Evolutionary conservation across 2,113 vertebrate genomes (phyloP).

Genomic region (Campylorhamphus procurvoides): DNA sequence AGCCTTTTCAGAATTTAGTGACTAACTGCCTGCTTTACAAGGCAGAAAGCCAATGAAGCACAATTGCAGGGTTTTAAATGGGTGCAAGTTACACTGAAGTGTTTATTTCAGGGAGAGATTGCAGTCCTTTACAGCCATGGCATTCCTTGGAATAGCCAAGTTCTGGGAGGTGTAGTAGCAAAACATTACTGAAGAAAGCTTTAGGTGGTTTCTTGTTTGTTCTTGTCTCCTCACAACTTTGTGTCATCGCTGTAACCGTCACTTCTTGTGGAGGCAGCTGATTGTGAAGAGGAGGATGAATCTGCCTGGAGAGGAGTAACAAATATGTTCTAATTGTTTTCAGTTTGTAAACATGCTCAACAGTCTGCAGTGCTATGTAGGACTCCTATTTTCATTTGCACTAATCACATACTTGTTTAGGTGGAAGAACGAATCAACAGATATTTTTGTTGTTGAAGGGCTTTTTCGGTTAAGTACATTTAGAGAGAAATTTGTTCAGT

Average conservation of each 20-base stretch:
- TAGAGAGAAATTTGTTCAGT: background rate
- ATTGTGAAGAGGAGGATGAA: constrained; percentile 68
- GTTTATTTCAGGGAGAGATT: background rate
- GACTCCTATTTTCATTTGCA: background rate
- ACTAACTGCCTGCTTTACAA: background rate
- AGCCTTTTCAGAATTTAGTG: background rate
- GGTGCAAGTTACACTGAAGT: background rate
- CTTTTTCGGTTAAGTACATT: background rate
- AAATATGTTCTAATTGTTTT: background rate
- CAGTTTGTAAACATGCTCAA: background rate
- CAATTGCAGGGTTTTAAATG: background rate
- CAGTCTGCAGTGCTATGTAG: background rate
- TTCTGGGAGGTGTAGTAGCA: background rate
- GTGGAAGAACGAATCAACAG: background rate
- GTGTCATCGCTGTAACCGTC: constrained; percentile 42
- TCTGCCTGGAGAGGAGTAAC: constrained; percentile 58
- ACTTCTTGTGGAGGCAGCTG: constrained; percentile 46
- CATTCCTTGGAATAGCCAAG: background rate
- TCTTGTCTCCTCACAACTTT: constrained; percentile 47
- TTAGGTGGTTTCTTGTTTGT: background rate
- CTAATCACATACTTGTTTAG: background rate
- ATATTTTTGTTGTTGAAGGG: background rate
- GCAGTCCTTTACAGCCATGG: background rate
- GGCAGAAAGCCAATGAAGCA: background rate
- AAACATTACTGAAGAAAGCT: background rate